These are phyloP conservation scores for Auanema sp. DNA, from an alignment of 2,888 invertebrate species.

Conservation along the genomic window DNA sequence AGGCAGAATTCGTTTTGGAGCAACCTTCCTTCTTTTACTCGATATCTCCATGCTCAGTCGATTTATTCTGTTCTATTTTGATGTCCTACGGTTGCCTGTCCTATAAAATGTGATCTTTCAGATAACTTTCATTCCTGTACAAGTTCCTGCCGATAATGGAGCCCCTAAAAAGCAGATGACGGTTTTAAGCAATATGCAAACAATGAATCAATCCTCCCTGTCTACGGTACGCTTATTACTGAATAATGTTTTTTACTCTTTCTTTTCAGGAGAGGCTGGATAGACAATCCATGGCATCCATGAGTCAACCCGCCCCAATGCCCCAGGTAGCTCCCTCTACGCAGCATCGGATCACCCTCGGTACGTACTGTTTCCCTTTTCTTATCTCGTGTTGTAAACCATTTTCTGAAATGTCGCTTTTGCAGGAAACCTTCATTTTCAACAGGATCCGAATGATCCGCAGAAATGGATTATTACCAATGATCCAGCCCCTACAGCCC, in stretches of 20 bases:
- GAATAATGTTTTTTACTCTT: too few species aligned
- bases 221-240: not conserved
- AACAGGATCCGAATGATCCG: conserved; percentile 81
- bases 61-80: too few species aligned
- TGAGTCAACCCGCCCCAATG: conserved; percentile 8
- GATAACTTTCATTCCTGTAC: conserved; percentile 43
- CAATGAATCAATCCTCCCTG: conserved; percentile 9
- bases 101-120: conserved; percentile 12
- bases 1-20: too few species aligned
- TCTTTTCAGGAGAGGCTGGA: too few species aligned
- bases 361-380: conserved; percentile 27
- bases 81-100: too few species aligned
- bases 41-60: too few species aligned
- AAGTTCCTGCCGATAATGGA: conserved; percentile 22
- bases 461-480: conserved; percentile 74
- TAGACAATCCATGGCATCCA: too few species aligned
- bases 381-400: not conserved
- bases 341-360: conserved; percentile 58
- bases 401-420: conserved; percentile 4
- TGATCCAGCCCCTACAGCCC: conserved; percentile 30
- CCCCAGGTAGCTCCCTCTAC: conserved; percentile 12
- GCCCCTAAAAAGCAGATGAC: conserved; percentile 28
- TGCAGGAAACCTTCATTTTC: conserved; percentile 72
- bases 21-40: too few species aligned
- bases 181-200: conserved; percentile 25